Percentiles rank a stretch among this genome's conserved stretches.
Evolutionary conservation across 1,140 invertebrate genomes (phyloP).

Genomic region (Myzus persicae): DNA sequence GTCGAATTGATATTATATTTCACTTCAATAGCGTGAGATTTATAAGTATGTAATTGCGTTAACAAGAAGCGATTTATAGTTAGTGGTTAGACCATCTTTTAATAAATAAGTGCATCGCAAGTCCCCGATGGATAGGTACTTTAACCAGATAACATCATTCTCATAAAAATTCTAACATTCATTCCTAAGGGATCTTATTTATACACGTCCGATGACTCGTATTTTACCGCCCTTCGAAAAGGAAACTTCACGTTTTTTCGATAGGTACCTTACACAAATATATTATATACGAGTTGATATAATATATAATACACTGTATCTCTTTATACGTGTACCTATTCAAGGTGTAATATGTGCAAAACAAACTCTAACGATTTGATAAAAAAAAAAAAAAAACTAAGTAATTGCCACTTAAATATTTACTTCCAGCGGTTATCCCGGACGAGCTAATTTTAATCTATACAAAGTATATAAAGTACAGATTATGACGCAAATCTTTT

Average conservation of each 20-base stretch:
- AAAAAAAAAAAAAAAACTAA: neutral
- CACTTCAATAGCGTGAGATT: neutral
- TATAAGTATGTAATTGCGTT: constrained; percentile 31
- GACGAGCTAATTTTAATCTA: neutral
- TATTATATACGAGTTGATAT: neutral
- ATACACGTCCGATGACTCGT: neutral
- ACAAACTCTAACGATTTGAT: neutral
- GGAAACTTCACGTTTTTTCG: neutral
- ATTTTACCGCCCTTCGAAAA: constrained; percentile 18
- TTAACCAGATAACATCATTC: constrained; percentile 29
- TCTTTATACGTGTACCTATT: neutral
- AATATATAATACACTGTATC: constrained; percentile 8
- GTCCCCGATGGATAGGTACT: neutral
- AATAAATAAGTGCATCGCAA: constrained; percentile 32
- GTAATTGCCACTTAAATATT: neutral
- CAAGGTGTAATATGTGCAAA: neutral
- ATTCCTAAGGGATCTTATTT: constrained; percentile 38
- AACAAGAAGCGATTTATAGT: constrained; percentile 35
- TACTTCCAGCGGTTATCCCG: neutral
- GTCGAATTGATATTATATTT: constrained; percentile 7
- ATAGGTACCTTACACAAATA: neutral
- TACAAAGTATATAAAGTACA: neutral
- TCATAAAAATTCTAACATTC: constrained; percentile 37
- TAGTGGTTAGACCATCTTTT: constrained; percentile 21
- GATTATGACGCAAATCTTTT: neutral